Evolutionary conservation across 2,113 vertebrate species (phyloP).

Genomic region (Takifugu bimaculatus): DNA sequence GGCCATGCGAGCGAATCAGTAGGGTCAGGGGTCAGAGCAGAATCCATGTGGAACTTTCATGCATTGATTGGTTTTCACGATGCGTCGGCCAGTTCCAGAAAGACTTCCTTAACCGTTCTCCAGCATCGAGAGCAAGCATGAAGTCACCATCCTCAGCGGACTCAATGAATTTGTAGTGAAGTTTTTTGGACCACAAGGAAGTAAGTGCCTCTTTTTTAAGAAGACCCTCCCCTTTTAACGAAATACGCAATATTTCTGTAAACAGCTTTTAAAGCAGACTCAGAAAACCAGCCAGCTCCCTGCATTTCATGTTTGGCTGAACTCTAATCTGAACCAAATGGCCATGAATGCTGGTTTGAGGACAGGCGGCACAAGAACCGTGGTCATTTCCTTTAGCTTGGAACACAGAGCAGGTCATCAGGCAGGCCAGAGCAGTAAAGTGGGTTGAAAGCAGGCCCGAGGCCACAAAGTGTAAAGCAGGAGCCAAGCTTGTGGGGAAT

Average conservation of each 20-base stretch:
- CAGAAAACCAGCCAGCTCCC: not conserved
- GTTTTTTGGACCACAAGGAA: constrained; percentile 99
- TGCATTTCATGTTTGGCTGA: not conserved
- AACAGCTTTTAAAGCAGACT: not conserved
- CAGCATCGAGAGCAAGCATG: constrained; percentile 99
- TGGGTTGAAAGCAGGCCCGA: constrained; percentile 28
- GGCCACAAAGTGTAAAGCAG: constrained; percentile 16
- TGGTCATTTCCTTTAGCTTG: constrained; percentile 8
- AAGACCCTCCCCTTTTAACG: not conserved
- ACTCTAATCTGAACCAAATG: not conserved
- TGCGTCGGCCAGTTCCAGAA: constrained; percentile 6
- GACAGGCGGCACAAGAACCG: constrained; percentile 11
- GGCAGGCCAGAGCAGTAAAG: constrained; percentile 9
- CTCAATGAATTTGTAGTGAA: constrained; percentile 99
- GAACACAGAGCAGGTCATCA: constrained; percentile 8
- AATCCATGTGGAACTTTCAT: not conserved
- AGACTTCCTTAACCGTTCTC: constrained; percentile 69
- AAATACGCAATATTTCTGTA: not conserved
- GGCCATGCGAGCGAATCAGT: constrained; percentile 2
- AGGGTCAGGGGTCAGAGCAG: constrained; percentile 1
- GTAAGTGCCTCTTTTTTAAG: constrained; percentile 79
- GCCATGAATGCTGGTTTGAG: not conserved
- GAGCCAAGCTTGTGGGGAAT: constrained; percentile 18
- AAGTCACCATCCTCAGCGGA: constrained; percentile 98
- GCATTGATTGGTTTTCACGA: constrained; percentile 30